Base-by-base conservation (phyloP, 2,113 vertebrate genomes). In the Ariopsis seemanni region DNA sequence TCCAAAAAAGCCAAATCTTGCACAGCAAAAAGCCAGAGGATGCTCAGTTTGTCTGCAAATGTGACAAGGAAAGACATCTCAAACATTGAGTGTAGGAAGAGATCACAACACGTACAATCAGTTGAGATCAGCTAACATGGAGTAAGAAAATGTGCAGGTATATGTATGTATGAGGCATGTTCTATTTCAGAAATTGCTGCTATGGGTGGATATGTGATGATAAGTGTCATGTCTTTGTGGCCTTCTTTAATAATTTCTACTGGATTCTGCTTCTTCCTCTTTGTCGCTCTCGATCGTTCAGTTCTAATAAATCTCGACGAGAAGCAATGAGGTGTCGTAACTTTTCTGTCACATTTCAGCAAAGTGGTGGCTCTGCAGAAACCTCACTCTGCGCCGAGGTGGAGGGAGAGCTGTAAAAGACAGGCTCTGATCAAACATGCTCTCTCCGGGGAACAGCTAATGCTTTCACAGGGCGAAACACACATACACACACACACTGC, bases 51-150 rank as follows among this genome's bases (percentile, higher is more conserved):
- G 65, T 79, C 69, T 85, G 58, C 17, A 2, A 48, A 22, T 71
- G 60, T 84, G 82, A 89, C 85, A 88, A 87, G 92, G 87, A 90
- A 90, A 74, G 83, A 92, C 84, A 81, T 82, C 81, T 65, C 87
- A 88, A 82, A 90, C 92, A 92, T 92, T 90, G 84, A 5, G 1
- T 48, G n/a, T 91, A 82, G 89, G 85, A 92, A 83, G 65, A 86
- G 87, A 89, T 89, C 86, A 88, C 82, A 48, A 77, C 78, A 81
- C 80, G 88, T 90, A 91, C 79, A 89, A 91, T 90, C 92, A 93
- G 93, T 92, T 94, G 92, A 93, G 92, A 92, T 88, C 88, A 65
- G 34, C 22, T 62, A 78, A 86, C 82, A 87, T 88, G 78, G 34
- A 89, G 82, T 8, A 82, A 27, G 87, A 90, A 90, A 86, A 84